Percentiles rank a stretch among this genome's conserved stretches.
Conservation (phyloP, 2,797 vertebrate genomes). For the Acomys russatus region DNA sequence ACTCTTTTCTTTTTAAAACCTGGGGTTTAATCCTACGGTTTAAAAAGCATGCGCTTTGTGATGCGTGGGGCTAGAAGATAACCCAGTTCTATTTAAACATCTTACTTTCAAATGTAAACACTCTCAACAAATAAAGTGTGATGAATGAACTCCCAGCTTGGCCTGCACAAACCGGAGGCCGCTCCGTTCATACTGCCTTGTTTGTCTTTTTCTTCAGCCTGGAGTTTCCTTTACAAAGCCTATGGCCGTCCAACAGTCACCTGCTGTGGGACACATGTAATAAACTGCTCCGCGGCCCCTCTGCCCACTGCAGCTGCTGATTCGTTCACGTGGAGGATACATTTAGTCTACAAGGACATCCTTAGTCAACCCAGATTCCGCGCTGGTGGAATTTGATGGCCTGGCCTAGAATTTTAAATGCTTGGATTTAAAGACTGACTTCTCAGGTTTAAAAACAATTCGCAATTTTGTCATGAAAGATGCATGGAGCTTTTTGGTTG, state of each 20-base stretch:
- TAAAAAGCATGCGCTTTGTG: slow-evolving; percentile 53
- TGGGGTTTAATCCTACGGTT: slow-evolving; percentile 33
- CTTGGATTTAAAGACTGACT: slow-evolving; percentile 35
- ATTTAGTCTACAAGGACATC: slow-evolving; percentile 46
- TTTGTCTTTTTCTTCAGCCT: slow-evolving; percentile 78
- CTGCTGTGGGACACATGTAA: slow-evolving; percentile 71
- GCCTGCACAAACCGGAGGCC: slow-evolving; percentile 75
- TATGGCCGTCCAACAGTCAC: slow-evolving; percentile 74
- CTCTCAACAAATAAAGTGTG: slow-evolving; percentile 60
- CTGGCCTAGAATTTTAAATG: slow-evolving; percentile 65
- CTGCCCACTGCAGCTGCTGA: slow-evolving; percentile 31
- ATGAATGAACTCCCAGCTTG: slow-evolving; percentile 16
- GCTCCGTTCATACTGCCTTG: slow-evolving; percentile 29
- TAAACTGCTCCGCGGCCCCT: slow-evolving; percentile 2
- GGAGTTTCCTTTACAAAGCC: slow-evolving; percentile 71
- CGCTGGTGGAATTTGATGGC: not conserved
- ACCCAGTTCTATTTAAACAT: slow-evolving; percentile 69
- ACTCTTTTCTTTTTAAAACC: slow-evolving; percentile 48
- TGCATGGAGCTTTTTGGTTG: not conserved
- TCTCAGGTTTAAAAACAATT: slow-evolving; percentile 31
- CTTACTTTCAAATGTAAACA: slow-evolving; percentile 72
- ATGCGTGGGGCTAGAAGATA: slow-evolving; percentile 59
- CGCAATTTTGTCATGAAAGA: slow-evolving; percentile 1
- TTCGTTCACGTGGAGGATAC: slow-evolving; percentile 40
- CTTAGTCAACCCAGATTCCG: slow-evolving; percentile 62